Evolutionary conservation across 2,113 vertebrate genomes (phyloP).

Genomic region (Cygnus buccinator): DNA sequence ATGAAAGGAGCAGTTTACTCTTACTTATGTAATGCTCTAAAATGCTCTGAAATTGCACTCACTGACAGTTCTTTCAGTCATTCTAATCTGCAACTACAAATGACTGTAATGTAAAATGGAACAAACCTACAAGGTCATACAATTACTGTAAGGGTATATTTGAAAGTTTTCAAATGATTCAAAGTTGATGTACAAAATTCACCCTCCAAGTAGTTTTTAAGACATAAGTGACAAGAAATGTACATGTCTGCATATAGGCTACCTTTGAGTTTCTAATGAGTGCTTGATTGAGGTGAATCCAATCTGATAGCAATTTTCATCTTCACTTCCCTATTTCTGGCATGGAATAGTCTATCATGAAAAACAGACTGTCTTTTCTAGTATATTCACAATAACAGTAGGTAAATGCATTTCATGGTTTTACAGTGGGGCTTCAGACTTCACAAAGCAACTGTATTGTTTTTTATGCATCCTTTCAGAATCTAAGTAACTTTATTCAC

Average conservation of each 20-base stretch:
- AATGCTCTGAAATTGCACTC: not conserved
- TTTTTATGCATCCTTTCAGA: slow-evolving; percentile 3
- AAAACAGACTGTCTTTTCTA: not conserved
- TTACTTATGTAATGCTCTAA: not conserved
- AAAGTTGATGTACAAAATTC: not conserved
- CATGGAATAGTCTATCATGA: not conserved
- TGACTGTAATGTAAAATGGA: not conserved
- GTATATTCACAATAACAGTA: not conserved
- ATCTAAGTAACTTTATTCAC: slow-evolving; percentile 31
- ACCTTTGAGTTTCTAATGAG: not conserved
- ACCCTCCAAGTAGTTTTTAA: not conserved
- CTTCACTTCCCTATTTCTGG: not conserved
- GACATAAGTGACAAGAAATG: not conserved
- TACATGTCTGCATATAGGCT: not conserved
- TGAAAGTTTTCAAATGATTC: not conserved
- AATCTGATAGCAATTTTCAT: slow-evolving; percentile 5
- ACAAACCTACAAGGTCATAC: not conserved
- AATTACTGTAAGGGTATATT: not conserved
- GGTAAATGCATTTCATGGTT: not conserved
- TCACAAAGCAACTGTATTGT: not conserved
- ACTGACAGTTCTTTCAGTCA: not conserved
- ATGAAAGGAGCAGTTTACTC: not conserved
- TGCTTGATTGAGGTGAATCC: not conserved
- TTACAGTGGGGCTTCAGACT: not conserved
- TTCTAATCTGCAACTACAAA: not conserved